Percentiles rank a stretch among this genome's conserved stretches.
These are phyloP conservation scores for Tuta absoluta DNA, from an alignment of 2,888 invertebrate species.

Conservation along the genomic window DNA sequence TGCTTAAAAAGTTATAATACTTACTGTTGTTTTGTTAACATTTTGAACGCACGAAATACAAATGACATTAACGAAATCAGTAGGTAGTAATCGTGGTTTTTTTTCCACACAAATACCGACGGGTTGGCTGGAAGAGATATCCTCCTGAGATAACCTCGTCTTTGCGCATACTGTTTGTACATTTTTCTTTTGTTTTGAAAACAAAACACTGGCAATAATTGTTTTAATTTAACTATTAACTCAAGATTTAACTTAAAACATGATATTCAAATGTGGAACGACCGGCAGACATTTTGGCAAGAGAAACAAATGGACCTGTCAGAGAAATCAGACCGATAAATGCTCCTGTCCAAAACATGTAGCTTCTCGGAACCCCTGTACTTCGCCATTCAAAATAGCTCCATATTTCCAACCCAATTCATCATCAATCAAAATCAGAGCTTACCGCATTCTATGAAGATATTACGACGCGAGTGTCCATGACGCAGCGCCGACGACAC, in stretches of 20 bases:
- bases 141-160: too few relatives aligned
- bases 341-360: conserved; percentile 13
- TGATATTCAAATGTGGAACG: neutral
- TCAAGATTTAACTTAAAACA: neutral
- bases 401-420: conserved; percentile 16
- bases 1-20: too few relatives aligned
- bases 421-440: conserved; percentile 33
- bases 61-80: too few relatives aligned
- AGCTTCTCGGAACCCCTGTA: conserved; percentile 4
- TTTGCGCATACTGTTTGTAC: too few relatives aligned
- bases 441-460: conserved; percentile 31
- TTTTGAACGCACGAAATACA: too few relatives aligned
- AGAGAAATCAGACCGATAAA: conserved; percentile 2
- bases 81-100: too few relatives aligned
- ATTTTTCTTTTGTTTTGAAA: too few relatives aligned
- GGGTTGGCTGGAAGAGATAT: too few relatives aligned
- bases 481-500: conserved; percentile 44
- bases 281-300: neutral
- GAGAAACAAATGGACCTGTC: neutral
- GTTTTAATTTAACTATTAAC: neutral
- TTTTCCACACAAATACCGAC: too few relatives aligned
- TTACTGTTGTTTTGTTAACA: too few relatives aligned
- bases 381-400: conserved; percentile 19
- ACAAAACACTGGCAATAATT: too few relatives aligned
- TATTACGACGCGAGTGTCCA: conserved; percentile 33